Percentiles rank a stretch among this genome's conserved stretches.
Conservation (phyloP, 2,113 vertebrate species). For the Irena cyanogastra region DNA sequence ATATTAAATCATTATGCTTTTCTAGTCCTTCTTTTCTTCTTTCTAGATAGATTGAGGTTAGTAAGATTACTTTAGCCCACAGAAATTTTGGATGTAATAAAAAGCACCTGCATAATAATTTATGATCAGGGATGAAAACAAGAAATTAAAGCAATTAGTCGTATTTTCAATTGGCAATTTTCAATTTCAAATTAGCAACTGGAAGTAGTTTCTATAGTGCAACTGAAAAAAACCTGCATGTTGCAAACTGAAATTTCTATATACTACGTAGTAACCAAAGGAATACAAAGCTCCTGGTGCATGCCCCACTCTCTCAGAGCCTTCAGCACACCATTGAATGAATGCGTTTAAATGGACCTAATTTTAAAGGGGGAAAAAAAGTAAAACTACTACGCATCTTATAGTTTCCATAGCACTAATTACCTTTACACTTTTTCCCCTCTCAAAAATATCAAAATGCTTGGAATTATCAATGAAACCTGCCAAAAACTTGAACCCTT, state of each 20-base stretch:
- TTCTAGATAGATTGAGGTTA: neutral
- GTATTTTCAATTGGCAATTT: no score
- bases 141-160: neutral
- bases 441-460: neutral
- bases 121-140: neutral
- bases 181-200: no score
- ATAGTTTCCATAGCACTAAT: neutral
- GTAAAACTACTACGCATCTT: accelerated
- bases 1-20: neutral
- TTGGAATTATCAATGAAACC: neutral
- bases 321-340: neutral
- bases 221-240: neutral
- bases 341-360: neutral
- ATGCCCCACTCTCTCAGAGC: neutral
- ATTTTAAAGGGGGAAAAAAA: neutral
- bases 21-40: neutral
- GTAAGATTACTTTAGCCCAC: neutral
- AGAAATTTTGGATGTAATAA: neutral
- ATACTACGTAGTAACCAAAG: neutral
- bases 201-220: no score
- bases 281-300: neutral
- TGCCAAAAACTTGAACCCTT: neutral
- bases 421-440: neutral
- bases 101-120: neutral
- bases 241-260: neutral